These are phyloP conservation scores for Microcaecilia unicolor DNA, from an alignment of 2,797 vertebrate genomes.

Conservation along the genomic window DNA sequence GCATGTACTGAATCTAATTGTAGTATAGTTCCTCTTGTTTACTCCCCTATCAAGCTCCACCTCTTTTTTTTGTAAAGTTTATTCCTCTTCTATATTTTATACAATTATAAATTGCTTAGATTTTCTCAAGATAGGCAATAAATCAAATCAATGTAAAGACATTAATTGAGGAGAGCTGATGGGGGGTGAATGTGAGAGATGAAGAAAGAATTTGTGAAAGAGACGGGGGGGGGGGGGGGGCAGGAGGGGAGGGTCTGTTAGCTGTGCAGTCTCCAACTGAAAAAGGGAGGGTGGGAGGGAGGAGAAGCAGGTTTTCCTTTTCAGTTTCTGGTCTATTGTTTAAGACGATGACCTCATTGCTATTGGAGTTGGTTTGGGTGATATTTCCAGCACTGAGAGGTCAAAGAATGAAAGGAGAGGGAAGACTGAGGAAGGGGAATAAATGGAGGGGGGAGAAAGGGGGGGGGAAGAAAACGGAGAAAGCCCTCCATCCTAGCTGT, in stretches of 20 bases:
- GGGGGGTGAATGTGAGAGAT: not conserved
- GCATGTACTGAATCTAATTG: no score
- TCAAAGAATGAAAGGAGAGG: not conserved
- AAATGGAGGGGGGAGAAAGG: no score
- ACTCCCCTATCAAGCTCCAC: no score
- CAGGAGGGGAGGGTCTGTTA: not conserved
- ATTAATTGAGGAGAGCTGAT: fast-evolving
- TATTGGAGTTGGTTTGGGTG: not conserved
- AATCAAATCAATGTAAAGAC: no score
- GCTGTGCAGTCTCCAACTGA: not conserved
- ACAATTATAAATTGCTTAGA: no score
- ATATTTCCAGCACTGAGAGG: not conserved
- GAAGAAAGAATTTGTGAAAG: not conserved
- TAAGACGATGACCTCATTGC: constrained; percentile 1
- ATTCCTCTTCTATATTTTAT: no score
- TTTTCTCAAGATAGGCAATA: not conserved
- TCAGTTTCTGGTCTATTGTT: not conserved
- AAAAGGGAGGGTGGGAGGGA: no score
- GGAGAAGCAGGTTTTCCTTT: no score
- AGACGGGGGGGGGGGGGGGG: not conserved
- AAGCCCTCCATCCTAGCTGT: no score
- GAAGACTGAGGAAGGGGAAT: no score
- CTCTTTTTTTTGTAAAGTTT: no score
- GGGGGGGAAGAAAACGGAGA: not conserved
- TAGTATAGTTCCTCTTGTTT: no score